Percentiles rank a stretch among this genome's conserved stretches.
phyloP scores from a whole-genome alignment of 2,888 invertebrate genomes.

The Drosophila merina region DNA sequence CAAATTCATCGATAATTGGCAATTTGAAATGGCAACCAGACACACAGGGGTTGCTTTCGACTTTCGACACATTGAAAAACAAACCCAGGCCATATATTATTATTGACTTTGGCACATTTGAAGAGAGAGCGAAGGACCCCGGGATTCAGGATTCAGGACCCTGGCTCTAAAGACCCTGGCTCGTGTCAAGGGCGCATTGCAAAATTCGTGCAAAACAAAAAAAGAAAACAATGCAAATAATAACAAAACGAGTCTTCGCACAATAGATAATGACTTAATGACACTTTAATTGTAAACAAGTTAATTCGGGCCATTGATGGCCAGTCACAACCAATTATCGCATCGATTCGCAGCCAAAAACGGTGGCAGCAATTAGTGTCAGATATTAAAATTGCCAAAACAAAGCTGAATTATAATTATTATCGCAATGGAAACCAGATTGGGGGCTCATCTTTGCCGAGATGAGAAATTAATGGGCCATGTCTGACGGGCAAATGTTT shows the following conservation, averaged over 20 bases:
- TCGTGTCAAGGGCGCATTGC: conserved; percentile 68
- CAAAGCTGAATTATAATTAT: conserved; percentile 36
- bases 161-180: conserved; percentile 20
- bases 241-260: conserved; percentile 47
- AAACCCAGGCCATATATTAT: conserved; percentile 5
- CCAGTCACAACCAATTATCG: conserved; percentile 70
- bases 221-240: conserved; percentile 36
- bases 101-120: conserved; percentile 50
- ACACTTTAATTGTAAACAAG: conserved; percentile 77
- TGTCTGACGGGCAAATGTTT: conserved; percentile 67
- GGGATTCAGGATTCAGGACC: conserved; percentile 5
- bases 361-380: conserved; percentile 76
- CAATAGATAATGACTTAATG: conserved; percentile 77
- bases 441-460: conserved; percentile 27
- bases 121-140: conserved; percentile 13
- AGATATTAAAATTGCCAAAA: conserved; percentile 57
- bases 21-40: conserved; percentile 72
- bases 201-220: conserved; percentile 48
- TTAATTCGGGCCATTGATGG: conserved; percentile 70
- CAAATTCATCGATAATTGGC: conserved; percentile 80
- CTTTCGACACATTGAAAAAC: conserved; percentile 52
- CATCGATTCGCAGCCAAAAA: conserved; percentile 40
- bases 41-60: conserved; percentile 61
- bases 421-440: conserved; percentile 42
- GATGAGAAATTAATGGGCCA: conserved; percentile 69